Conservation (phyloP, 1,140 invertebrate genomes). For the Triops cancriformis region DNA sequence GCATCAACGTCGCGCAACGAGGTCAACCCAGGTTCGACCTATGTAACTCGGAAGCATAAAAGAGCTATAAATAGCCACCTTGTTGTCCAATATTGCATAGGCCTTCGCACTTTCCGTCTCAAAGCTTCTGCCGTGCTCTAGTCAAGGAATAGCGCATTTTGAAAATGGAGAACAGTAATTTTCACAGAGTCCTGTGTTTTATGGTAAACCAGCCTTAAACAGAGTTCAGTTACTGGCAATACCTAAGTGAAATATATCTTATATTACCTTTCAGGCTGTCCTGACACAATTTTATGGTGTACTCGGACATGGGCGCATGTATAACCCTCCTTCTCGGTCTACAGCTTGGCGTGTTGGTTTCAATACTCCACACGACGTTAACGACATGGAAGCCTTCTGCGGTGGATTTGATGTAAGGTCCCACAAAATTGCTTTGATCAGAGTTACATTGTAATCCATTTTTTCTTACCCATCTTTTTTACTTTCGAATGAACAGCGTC, state of each 20-base stretch:
- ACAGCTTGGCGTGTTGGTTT: conserved; percentile 50
- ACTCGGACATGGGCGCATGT: conserved; percentile 55
- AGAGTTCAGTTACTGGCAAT: neutral
- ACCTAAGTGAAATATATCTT: neutral
- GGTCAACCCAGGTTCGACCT: neutral
- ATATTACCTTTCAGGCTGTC: neutral
- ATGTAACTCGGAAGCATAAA: neutral
- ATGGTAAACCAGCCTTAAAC: neutral
- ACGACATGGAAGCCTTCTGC: conserved; percentile 58
- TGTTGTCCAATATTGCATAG: neutral
- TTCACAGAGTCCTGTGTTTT: neutral
- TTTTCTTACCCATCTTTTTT: neutral
- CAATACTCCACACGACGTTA: conserved; percentile 57
- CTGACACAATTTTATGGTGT: conserved; percentile 29
- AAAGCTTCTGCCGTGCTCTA: too few species aligned
- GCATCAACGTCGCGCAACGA: neutral
- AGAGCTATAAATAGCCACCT: neutral
- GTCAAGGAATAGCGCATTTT: too few species aligned
- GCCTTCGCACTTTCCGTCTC: neutral
- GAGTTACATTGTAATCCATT: neutral
- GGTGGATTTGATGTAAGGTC: conserved; percentile 44
- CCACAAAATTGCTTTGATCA: neutral
- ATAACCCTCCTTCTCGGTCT: conserved; percentile 56
- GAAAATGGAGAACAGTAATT: neutral
- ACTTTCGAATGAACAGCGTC: conserved; percentile 17